A percentile compares a stretch with the other conserved stretches of the same genome.
Conservation (phyloP, 1,140 invertebrate genomes). For the Anagrus nilaparvatae region DNA sequence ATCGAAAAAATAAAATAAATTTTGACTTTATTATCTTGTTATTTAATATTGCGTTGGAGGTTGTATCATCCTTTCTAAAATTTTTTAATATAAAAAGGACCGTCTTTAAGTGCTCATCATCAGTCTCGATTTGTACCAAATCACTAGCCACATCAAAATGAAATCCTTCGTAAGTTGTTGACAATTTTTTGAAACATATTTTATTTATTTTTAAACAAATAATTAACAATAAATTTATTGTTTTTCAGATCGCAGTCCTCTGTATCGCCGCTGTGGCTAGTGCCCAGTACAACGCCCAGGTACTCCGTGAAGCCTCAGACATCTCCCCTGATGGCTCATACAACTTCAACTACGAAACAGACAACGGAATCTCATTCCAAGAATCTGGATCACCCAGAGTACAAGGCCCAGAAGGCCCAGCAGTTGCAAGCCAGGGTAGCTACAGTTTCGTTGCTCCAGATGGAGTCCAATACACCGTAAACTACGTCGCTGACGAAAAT, state of each 20-base stretch:
- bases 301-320: conserved; percentile 32
- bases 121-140: too few relatives aligned
- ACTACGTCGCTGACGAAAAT: conserved; percentile 48
- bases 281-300: conserved; percentile 18
- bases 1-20: too few relatives aligned
- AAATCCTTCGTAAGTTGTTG: too few relatives aligned
- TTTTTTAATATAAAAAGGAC: too few relatives aligned
- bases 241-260: conserved; percentile 28
- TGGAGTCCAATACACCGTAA: conserved; percentile 40
- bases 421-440: conserved; percentile 40
- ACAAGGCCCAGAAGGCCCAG: conserved; percentile 39
- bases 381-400: conserved; percentile 44
- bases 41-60: too few relatives aligned
- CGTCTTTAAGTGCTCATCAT: too few relatives aligned
- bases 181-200: too few relatives aligned
- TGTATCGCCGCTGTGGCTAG: conserved; percentile 22
- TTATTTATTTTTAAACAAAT: too few relatives aligned
- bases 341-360: conserved; percentile 47
- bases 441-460: conserved; percentile 48
- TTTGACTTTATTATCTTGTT: too few relatives aligned
- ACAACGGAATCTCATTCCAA: conserved; percentile 48
- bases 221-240: too few relatives aligned
- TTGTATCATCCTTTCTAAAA: too few relatives aligned
- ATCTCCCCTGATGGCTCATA: conserved; percentile 34
- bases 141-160: too few relatives aligned